Base-by-base conservation (phyloP, 2,113 vertebrate species). In the Bujurquina vittata region DNA sequence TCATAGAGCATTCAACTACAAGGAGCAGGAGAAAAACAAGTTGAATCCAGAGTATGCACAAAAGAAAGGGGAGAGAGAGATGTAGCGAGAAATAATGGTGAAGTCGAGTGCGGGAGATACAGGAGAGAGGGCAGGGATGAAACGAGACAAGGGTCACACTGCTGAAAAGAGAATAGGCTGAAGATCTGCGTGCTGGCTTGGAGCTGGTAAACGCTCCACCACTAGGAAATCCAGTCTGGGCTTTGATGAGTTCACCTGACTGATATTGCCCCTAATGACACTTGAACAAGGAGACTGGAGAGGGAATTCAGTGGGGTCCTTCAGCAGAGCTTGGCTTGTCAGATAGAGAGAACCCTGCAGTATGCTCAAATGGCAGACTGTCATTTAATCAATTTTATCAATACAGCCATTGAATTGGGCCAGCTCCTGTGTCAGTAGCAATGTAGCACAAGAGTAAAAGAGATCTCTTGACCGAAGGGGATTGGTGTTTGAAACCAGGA, bases 181-280 rank as follows among this genome's bases (percentile, higher is more conserved):
- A 80, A 55, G 54, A 88, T 81, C 79, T 82, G 77, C 37, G 49
- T 73, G 73, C 69, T 80, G 78, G 75, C 79, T 90, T 92, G 85
- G 60, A 91, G 88, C 85, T 80, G 74, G 80, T 84, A 86, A 91
- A 87, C 82, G 61, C 73, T 87, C 63, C 74, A 54, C 57, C 43
- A 26, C 43, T 15, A 73, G 75, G 17, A 85, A 80, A 83, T 79
- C 59, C 37, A 75, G 81, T 22, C 75, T 57, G 58, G 59, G 62
- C 69, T 92, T 92, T 86, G 81, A 91, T 88, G 89, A 55, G 63
- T 49, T 89, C 22, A 15, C 79, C 43, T 89, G 80, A 72, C 83
- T 92, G 55, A 88, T 83, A 73, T 78, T 33, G 56, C 73, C 69
- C 76, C 43, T 69, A 62, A 82, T 8, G 12, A 74, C 79, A 72